These are phyloP conservation scores for Altica lythri DNA, from an alignment of 2,888 invertebrate genomes.

Conservation along the genomic window DNA sequence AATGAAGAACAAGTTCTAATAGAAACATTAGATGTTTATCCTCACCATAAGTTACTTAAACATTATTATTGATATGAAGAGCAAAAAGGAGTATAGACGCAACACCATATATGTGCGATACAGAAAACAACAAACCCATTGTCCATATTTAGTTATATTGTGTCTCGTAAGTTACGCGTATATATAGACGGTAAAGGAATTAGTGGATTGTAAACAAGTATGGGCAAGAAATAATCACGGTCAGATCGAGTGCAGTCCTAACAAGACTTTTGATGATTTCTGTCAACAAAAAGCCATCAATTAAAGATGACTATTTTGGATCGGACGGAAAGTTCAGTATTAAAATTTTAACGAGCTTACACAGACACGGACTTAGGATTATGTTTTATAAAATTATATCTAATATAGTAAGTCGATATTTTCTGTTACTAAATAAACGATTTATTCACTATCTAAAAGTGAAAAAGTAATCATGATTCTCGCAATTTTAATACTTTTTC, in stretches of 20 bases:
- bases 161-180: constrained; percentile 21
- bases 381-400: no score
- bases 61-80: no score
- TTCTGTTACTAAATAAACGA: no score
- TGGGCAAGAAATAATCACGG: constrained; percentile 32
- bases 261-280: constrained; percentile 49
- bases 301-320: constrained; percentile 49
- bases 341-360: constrained; percentile 46
- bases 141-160: constrained; percentile 21
- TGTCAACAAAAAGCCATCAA: constrained; percentile 50
- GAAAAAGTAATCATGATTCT: no score
- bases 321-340: constrained; percentile 42
- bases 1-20: no score
- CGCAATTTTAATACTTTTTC: no score
- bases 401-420: no score
- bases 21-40: no score
- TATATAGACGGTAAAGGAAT: constrained; percentile 27
- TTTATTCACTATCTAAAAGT: no score
- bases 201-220: constrained; percentile 25
- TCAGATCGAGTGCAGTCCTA: constrained; percentile 30
- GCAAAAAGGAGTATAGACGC: not conserved
- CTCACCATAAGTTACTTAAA: no score
- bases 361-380: constrained; percentile 4
- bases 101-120: constrained; percentile 19
- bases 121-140: no score